phyloP scores from a whole-genome alignment of 2,888 invertebrate genomes.

The Cataglyphis cursor region DNA sequence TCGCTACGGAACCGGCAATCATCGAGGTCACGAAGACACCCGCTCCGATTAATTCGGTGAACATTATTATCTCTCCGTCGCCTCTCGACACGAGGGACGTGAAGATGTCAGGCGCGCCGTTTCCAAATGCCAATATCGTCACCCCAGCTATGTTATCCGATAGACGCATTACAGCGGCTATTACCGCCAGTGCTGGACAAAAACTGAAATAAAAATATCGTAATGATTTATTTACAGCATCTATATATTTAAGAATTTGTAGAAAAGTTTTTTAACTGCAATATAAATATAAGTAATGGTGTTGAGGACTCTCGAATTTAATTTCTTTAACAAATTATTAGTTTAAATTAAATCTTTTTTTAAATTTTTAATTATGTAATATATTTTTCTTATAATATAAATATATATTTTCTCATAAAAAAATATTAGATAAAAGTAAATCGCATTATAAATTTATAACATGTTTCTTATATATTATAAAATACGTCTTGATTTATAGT shows the following conservation, averaged over 20 bases:
- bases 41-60: slow-evolving; percentile 88
- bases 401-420: not conserved
- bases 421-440: not conserved
- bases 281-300: not conserved
- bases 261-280: not conserved
- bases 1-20: slow-evolving; percentile 88
- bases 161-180: slow-evolving; percentile 86
- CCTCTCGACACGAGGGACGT: slow-evolving; percentile 88
- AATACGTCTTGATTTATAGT: not conserved
- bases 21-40: slow-evolving; percentile 89
- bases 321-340: not conserved
- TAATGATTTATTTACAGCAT: slow-evolving; percentile 46
- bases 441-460: not conserved
- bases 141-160: slow-evolving; percentile 89
- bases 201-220: slow-evolving; percentile 84
- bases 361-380: not conserved
- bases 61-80: slow-evolving; percentile 84
- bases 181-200: slow-evolving; percentile 88
- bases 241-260: not conserved
- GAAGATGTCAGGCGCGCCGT: slow-evolving; percentile 91
- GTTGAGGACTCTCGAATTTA: not conserved
- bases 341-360: not conserved
- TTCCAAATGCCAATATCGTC: slow-evolving; percentile 91
- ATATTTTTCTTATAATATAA: not conserved
- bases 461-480: not conserved